Base-by-base conservation (phyloP, 2,888 invertebrate species). In the Caenorhabditis macrosperma region DNA sequence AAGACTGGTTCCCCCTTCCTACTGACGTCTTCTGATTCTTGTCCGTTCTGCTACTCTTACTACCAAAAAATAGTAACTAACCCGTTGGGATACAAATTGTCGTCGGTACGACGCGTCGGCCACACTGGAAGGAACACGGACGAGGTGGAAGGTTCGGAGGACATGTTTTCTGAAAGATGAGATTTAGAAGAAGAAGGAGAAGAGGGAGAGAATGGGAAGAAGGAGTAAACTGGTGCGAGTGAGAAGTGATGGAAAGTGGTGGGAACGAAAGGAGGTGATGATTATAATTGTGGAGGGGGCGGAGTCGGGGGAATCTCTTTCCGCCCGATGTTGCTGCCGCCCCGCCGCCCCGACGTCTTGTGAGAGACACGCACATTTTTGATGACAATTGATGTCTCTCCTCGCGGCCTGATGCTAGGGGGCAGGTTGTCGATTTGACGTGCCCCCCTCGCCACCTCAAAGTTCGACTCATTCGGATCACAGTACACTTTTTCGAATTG, bases 371-470 rank as follows among this genome's bases (percentile, higher is more conserved):
- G 22, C 57, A 54, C 17, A 61, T 54, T 67, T 54, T 55, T 63
- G 72, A 72, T 72, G 72, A 72, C 72, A 72, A 72, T 72, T 72
- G 38, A 38, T 26, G n/a, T n/a, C n/a, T n/a, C n/a, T n/a, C n/a
- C n/a, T n/a, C n/a, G n/a, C n/a, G 59, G 50, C 12, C 4, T n/a
- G 30, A 30, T n/a, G 22, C 22, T 9, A n/a, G 17, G 22, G 55
- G 71, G 46, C 46, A 46, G 44, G 30, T 38, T 44, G 71, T 71
- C 54, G 68, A 50, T 55, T 44, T 38, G 33, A 22, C 38, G 50
- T 15, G 22, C 20, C 24, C 20, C 24, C 22, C 7, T 2, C n/a
- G n/a, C n/a, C n/a, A n/a, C 17, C 15, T 50, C 71, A 71, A 46
- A 71, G 71, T 72, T 72, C 57, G 63, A 63, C 26, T 35, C 26